Evolutionary conservation across 2,888 invertebrate species (phyloP).

Genomic region (Lasioglossum marginatum): DNA sequence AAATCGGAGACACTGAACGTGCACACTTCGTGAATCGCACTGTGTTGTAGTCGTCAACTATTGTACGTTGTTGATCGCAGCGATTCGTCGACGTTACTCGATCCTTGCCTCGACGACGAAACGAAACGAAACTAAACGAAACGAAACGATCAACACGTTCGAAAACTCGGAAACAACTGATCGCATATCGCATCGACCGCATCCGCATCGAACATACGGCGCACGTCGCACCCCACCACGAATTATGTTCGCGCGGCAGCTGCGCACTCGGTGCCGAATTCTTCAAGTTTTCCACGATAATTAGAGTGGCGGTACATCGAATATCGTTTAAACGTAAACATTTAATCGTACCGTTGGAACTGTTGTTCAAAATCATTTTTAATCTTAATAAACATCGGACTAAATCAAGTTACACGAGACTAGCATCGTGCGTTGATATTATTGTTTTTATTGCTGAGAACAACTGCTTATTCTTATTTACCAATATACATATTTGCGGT

Average conservation of each 20-base stretch:
- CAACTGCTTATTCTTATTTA: background rate
- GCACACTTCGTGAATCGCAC: constrained; percentile 26
- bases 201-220: constrained; percentile 24
- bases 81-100: background rate
- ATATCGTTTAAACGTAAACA: background rate
- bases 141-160: constrained; percentile 1
- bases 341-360: background rate
- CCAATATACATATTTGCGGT: no score
- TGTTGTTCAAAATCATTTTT: background rate
- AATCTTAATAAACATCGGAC: background rate
- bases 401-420: background rate
- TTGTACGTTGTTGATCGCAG: background rate
- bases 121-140: background rate
- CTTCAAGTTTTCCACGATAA: background rate
- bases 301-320: background rate
- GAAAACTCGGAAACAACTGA: constrained; percentile 78
- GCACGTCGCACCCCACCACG: constrained; percentile 12
- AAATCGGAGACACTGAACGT: constrained; percentile 23
- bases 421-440: background rate
- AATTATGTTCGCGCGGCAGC: background rate
- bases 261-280: background rate
- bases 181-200: constrained; percentile 56
- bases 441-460: no score
- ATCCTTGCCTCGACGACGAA: background rate
- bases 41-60: background rate